Evolutionary conservation across 1,140 invertebrate species (phyloP), one percentile per base, ranked within the genome.

Genomic region (Drosophila tristis): DNA sequence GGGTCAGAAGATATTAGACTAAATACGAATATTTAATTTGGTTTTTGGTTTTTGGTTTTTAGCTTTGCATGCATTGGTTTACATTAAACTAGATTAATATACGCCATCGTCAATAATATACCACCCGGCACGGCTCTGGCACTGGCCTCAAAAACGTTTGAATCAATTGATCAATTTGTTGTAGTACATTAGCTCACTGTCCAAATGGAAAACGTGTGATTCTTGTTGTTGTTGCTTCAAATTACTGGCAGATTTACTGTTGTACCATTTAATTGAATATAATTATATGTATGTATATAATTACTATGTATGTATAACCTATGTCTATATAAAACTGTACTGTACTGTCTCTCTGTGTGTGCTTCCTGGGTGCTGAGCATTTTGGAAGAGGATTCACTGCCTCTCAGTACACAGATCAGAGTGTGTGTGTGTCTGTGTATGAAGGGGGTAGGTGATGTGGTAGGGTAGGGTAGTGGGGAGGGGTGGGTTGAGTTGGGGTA

Each of bases 131-230:
- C 35, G 35, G 35, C 35, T 13, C 35, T 45, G 48, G 74, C 44
- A 39, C 39, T 45, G 48, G 74, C 49, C 57, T 78, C 65, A 76
- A 78, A 78, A 82, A 78, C 59, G 68, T 78, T 39, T 87, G 53
- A 78, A 58, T 85, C 81, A 81, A 81, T 87, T 71, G 74, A 85
- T 85, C 81, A 71, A 87, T 78, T 87, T 87, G 61, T 72, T 82
- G 81, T 87, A 65, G 84, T 87, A 87, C 82, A 78, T 85, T 85
- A 73, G 80, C 82, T 89, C 82, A 87, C 82, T 87, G 84, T 87
- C 82, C 82, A 87, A 87, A 89, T 87, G 82, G 82, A 87, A 87
- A 87, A 87, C 82, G 82, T 87, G 82, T 87, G 82, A 87, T 87
- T 87, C 82, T 87, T 87, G 80, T 85, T 85, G 73, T 67, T 79